Conservation (phyloP, 2,888 invertebrate species). For the Agrochola circellaris region DNA sequence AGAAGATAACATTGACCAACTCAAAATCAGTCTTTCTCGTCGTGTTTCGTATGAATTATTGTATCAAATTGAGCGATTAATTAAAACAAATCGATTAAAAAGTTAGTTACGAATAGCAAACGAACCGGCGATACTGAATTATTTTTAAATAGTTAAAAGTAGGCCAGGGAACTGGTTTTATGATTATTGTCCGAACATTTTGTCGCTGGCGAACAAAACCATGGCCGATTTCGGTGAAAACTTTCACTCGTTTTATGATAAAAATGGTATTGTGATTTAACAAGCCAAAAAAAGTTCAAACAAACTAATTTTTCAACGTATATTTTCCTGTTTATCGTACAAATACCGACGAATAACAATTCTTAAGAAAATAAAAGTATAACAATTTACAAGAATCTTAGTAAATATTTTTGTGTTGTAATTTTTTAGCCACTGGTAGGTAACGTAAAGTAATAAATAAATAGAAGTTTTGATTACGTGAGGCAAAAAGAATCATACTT, state of each 20-base stretch:
- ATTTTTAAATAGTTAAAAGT: slow-evolving; percentile 60
- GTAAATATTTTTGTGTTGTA: slow-evolving; percentile 4
- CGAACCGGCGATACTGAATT: slow-evolving; percentile 32
- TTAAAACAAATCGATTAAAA: slow-evolving; percentile 51
- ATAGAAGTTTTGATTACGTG: slow-evolving; percentile 17
- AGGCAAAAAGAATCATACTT: slow-evolving; percentile 38
- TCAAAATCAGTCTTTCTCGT: slow-evolving; percentile 20
- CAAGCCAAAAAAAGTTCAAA: slow-evolving; percentile 11
- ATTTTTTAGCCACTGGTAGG: background rate
- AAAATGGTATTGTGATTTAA: slow-evolving; percentile 35
- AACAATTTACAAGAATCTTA: background rate
- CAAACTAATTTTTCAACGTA: background rate
- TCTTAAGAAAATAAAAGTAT: slow-evolving; percentile 4
- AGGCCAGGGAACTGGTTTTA: slow-evolving; percentile 62
- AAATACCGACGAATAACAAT: background rate
- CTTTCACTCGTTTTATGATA: slow-evolving; percentile 63
- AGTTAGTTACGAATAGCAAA: slow-evolving; percentile 33
- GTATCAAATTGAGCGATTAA: slow-evolving; percentile 45
- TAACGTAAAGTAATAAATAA: slow-evolving; percentile 13
- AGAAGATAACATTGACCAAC: slow-evolving; percentile 12
- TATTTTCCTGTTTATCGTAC: slow-evolving; percentile 7
- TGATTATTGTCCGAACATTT: slow-evolving; percentile 51
- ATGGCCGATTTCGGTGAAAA: slow-evolving; percentile 55
- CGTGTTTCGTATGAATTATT: slow-evolving; percentile 23
- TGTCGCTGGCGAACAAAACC: slow-evolving; percentile 57